Conservation (phyloP, 2,113 vertebrate species). For the Oxygymnocypris stewartii region DNA sequence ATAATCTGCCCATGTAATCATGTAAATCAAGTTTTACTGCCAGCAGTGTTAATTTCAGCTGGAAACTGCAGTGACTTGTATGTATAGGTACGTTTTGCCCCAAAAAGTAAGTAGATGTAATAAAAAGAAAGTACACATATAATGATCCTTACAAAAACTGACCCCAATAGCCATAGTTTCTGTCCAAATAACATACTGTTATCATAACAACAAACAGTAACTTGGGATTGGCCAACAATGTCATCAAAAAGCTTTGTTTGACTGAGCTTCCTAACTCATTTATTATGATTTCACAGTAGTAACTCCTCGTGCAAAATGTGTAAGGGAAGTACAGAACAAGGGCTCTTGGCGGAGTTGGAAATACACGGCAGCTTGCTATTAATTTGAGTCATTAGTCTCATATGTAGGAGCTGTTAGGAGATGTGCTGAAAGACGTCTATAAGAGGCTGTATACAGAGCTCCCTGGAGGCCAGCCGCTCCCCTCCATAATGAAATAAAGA, state of each 20-base stretch:
- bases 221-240: background rate
- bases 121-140: background rate
- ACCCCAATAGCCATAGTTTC: background rate
- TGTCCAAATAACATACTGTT: background rate
- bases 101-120: background rate
- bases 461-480: slow-evolving; percentile 49
- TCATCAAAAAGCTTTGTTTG: background rate
- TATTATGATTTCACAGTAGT: slow-evolving; percentile 35
- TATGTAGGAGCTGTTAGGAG: slow-evolving; percentile 36
- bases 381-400: slow-evolving; percentile 2
- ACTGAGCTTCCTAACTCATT: background rate
- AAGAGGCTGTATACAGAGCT: slow-evolving; percentile 38
- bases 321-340: background rate
- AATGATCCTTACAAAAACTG: too few species aligned
- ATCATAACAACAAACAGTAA: background rate
- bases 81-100: background rate
- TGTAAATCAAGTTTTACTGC: background rate
- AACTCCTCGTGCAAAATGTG: background rate
- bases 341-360: background rate
- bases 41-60: background rate
- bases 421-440: slow-evolving; percentile 52
- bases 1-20: too few species aligned
- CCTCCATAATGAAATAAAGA: slow-evolving; percentile 56
- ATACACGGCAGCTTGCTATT: background rate
- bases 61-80: background rate